Percentiles rank a stretch among this genome's conserved stretches.
Evolutionary conservation across 1,140 invertebrate species (phyloP).

Genomic region (Temnothorax nylanderi): DNA sequence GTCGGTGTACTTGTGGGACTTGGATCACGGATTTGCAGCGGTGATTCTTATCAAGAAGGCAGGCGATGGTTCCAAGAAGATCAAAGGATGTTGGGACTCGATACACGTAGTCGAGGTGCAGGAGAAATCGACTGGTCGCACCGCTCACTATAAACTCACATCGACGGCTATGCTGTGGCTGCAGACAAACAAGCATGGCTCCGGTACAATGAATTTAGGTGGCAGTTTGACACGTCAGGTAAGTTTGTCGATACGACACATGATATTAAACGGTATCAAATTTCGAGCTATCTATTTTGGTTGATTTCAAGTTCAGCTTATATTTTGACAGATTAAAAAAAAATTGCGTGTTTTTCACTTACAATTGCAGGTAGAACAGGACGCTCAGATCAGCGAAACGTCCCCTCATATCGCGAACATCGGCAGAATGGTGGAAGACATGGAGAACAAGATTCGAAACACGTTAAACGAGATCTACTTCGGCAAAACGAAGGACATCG

Average conservation of each 20-base stretch:
- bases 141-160: slow-evolving; percentile 99
- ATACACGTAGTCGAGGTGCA: slow-evolving; percentile 99
- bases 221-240: slow-evolving; percentile 99
- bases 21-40: slow-evolving; percentile 99
- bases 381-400: slow-evolving; percentile 95
- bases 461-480: slow-evolving; percentile 99
- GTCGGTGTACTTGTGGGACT: slow-evolving; percentile 99
- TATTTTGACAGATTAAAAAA: neutral
- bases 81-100: slow-evolving; percentile 99
- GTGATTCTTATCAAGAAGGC: slow-evolving; percentile 99
- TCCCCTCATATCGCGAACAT: slow-evolving; percentile 99
- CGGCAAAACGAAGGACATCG: slow-evolving; percentile 99
- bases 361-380: slow-evolving; percentile 93
- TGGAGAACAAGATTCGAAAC: slow-evolving; percentile 99
- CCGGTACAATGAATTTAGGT: slow-evolving; percentile 99
- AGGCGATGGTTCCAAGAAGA: slow-evolving; percentile 98
- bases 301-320: neutral
- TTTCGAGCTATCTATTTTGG: neutral
- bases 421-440: slow-evolving; percentile 98
- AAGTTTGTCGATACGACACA: slow-evolving; percentile 5
- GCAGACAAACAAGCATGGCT: slow-evolving; percentile 98
- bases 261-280: neutral
- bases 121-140: slow-evolving; percentile 96
- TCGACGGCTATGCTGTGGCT: slow-evolving; percentile 99
- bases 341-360: neutral